Evolutionary conservation across 2,888 invertebrate genomes (phyloP), one percentile per base, ranked within the genome.

Genomic region (Dione juno): DNA sequence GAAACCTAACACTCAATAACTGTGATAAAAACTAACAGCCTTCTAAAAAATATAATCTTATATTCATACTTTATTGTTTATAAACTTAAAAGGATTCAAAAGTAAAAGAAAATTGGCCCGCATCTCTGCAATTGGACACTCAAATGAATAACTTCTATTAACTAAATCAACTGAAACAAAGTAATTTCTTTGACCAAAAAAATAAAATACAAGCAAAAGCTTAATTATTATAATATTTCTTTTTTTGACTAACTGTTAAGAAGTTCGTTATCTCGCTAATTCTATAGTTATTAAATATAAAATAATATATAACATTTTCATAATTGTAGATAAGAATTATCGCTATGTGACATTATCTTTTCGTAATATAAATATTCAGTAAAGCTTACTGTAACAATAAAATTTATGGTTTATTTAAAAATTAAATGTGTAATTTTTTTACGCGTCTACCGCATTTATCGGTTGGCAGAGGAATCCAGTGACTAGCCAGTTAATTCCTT

Each of bases 351-450:
- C 35, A 54, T 37, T 57, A 37, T 57, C 57, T 54, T 57, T 57
- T 37, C 57, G 16, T 40, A 57, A 57, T 57, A 37, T 37, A 40
- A 37, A 57, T n/a, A n/a, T 16, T 16, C n/a, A 37, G 16, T 16
- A 16, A 57, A 57, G 57, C 57, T 57, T 37, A 57, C 57, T 57
- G 57, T 40, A 40, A 0, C 35, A 54, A 54, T 16, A 54, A 37
- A 16, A 35, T 54, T 10, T 16, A 57, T 37, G 9, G 28, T 57
- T 16, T 6, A 54, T 35, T 57, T 37, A 37, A 16, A 16, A 16
- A 48, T 48, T 35, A 35, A 54, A n/a, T n/a, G n/a, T n/a, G n/a
- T n/a, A n/a, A n/a, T n/a, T n/a, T 35, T 9, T 57, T 16, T 6
- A 57, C 57, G 1, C 6, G n/a, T 57, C 9, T 37, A 11, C 37